Percentiles rank a stretch among this genome's conserved stretches.
Evolutionary conservation across 2,888 invertebrate genomes (phyloP).

Genomic region (Pterostichus madidus): DNA sequence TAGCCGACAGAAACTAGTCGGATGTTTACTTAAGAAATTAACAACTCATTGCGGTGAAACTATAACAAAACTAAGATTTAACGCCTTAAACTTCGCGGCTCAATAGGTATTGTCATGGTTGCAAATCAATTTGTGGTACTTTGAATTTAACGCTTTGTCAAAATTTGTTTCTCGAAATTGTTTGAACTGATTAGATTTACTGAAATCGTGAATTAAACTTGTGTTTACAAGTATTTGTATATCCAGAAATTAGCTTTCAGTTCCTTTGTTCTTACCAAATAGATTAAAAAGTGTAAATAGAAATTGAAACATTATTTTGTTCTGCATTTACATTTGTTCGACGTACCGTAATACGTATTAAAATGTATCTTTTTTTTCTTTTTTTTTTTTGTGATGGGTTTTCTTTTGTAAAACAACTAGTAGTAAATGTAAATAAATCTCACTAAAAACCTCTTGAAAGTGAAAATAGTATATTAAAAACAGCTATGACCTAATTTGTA

Average conservation of each 20-base stretch:
- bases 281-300: background rate
- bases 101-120: background rate
- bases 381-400: too few species aligned
- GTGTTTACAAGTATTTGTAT: too few species aligned
- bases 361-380: too few species aligned
- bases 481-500: constrained; percentile 24
- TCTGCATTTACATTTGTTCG: background rate
- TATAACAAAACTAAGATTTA: constrained; percentile 46
- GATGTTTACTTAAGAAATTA: constrained; percentile 42
- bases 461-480: constrained; percentile 46
- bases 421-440: too few species aligned
- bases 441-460: constrained; percentile 13
- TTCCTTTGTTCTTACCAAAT: background rate
- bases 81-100: constrained; percentile 29
- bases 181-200: background rate
- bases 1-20: constrained; percentile 11
- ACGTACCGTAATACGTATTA: too few species aligned
- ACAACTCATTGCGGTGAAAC: constrained; percentile 16
- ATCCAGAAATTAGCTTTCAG: too few species aligned
- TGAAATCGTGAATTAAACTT: too few species aligned
- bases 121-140: too few species aligned
- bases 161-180: too few species aligned
- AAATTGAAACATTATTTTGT: constrained; percentile 3
- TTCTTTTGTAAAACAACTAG: too few species aligned
- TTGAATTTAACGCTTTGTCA: background rate